Evolutionary conservation across 2,888 invertebrate genomes (phyloP).

Genomic region (Yponomeuta sedellus): DNA sequence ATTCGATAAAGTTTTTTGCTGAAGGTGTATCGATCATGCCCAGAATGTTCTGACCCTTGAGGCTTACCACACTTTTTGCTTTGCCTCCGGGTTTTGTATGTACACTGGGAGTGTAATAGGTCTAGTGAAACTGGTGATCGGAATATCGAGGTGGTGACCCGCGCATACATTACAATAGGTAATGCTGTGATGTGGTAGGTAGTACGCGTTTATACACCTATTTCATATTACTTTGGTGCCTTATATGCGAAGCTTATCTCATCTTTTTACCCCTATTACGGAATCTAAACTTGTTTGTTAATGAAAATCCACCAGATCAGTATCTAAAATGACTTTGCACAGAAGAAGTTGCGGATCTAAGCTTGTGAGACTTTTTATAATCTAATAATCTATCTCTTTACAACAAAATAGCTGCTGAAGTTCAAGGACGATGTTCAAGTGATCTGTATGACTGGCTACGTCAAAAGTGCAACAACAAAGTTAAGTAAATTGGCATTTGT

Average conservation of each 20-base stretch:
- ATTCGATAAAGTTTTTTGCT: constrained; percentile 9
- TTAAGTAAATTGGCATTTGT: too few species aligned
- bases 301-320: too few species aligned
- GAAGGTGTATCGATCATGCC: constrained; percentile 5
- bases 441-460: too few species aligned
- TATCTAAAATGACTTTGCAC: too few species aligned
- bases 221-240: not conserved
- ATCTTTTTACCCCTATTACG: not conserved
- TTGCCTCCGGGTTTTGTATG: constrained; percentile 24
- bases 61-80: not conserved
- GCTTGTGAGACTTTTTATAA: too few species aligned
- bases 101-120: constrained; percentile 26
- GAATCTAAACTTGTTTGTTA: too few species aligned
- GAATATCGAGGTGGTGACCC: constrained; percentile 53
- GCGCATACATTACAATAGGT: constrained; percentile 68
- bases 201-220: not conserved
- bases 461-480: too few species aligned
- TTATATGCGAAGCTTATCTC: not conserved
- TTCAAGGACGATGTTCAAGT: too few species aligned
- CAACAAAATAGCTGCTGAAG: too few species aligned
- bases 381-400: too few species aligned
- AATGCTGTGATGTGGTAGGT: constrained; percentile 35
- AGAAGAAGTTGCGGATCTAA: too few species aligned
- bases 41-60: constrained; percentile 31
- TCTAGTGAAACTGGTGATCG: constrained; percentile 37